Evolutionary conservation across 2,888 invertebrate species (phyloP).

Genomic region (Eupelmus urozonus): DNA sequence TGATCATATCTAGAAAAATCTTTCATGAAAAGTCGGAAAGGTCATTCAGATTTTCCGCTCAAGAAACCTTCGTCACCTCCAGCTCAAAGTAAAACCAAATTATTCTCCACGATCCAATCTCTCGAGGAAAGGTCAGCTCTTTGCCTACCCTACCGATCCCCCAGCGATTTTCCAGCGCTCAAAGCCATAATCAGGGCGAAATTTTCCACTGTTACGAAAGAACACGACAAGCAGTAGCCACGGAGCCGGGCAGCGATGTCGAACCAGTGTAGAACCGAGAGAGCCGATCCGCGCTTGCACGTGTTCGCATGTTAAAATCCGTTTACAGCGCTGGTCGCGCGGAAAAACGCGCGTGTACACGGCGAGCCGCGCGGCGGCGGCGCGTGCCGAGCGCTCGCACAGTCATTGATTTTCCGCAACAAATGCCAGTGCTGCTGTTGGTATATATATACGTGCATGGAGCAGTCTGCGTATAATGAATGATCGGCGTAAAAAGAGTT

Average conservation of each 20-base stretch:
- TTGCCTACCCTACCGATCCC: too few relatives aligned
- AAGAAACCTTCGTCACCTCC: too few relatives aligned
- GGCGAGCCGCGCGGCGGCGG: too few relatives aligned
- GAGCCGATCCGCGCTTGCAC: conserved; percentile 4
- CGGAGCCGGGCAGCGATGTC: not conserved
- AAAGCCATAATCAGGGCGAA: conserved; percentile 34
- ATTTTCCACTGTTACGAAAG: conserved; percentile 43
- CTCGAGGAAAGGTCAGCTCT: too few relatives aligned
- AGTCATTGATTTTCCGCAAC: conserved; percentile 39
- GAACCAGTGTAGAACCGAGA: not conserved
- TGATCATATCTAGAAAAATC: too few relatives aligned
- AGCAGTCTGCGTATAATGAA: conserved; percentile 20
- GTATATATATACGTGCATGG: not conserved
- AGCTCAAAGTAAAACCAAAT: too few relatives aligned
- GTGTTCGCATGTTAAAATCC: conserved; percentile 36
- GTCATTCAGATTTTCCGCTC: too few relatives aligned
- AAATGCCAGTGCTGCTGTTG: not conserved
- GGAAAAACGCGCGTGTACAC: too few relatives aligned
- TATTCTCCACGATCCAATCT: too few relatives aligned
- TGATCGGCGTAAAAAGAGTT: conserved; percentile 15
- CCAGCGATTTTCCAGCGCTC: conserved; percentile 38
- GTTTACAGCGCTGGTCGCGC: too few relatives aligned
- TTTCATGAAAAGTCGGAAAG: too few relatives aligned
- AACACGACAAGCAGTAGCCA: not conserved
- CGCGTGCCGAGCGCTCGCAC: conserved; percentile 12